A percentile compares a stretch with the other conserved stretches of the same genome.
These are phyloP conservation scores for Erpobdella octoculata DNA, from an alignment of 2,888 invertebrate species.

Conservation along the genomic window DNA sequence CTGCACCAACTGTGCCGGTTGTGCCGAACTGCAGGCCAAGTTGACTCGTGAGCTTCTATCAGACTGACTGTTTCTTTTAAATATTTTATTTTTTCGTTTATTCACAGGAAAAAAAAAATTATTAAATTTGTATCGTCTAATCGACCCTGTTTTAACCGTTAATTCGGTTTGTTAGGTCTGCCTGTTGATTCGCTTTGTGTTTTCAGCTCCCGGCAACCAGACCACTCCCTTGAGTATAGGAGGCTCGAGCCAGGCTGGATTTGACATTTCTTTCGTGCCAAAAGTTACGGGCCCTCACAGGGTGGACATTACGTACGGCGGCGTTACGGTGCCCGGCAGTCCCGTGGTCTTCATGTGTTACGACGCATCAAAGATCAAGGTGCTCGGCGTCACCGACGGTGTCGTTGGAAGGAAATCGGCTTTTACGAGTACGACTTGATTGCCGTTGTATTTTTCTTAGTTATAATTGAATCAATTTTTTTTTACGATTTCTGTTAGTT, in stretches of 20 bases:
- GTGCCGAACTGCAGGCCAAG: constrained; percentile 54
- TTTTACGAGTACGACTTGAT: constrained; percentile 70
- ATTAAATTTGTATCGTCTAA: too few relatives aligned
- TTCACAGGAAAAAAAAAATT: too few relatives aligned
- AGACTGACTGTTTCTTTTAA: not conserved
- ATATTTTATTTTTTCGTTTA: not conserved
- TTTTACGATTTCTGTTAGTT: not conserved
- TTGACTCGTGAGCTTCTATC: constrained; percentile 53
- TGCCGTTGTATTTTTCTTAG: not conserved
- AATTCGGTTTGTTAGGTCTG: too few relatives aligned
- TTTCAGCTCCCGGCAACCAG: constrained; percentile 18
- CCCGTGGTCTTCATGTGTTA: constrained; percentile 89
- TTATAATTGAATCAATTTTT: not conserved
- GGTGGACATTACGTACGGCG: constrained; percentile 50
- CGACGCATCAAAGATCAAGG: constrained; percentile 59
- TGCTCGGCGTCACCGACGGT: constrained; percentile 80
- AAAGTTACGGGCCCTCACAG: constrained; percentile 44
- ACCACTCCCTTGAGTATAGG: constrained; percentile 5
- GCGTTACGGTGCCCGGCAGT: constrained; percentile 70
- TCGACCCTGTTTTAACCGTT: too few relatives aligned
- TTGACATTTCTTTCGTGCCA: constrained; percentile 26
- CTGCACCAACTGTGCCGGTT: constrained; percentile 53
- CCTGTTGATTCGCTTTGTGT: too few relatives aligned
- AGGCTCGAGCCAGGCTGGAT: constrained; percentile 16
- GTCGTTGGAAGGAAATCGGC: constrained; percentile 82